Conservation (phyloP, 1,140 invertebrate genomes). For the Anoplophora glabripennis region DNA sequence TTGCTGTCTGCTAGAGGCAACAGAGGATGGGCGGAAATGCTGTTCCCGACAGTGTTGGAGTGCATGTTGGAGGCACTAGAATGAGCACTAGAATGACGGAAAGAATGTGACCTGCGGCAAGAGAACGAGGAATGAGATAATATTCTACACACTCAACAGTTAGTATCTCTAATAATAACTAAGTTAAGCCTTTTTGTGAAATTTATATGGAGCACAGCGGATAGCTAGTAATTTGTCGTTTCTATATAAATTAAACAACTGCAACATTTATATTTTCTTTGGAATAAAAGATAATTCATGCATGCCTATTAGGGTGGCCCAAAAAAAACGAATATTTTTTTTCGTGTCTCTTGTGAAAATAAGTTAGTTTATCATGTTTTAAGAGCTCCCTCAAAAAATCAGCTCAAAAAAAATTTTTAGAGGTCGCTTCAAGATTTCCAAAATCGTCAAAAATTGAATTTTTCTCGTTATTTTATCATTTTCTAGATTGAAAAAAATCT, state of each 20-base stretch:
- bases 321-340: no score
- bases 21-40: conserved; percentile 50
- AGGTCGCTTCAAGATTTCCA: no score
- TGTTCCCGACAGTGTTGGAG: conserved; percentile 48
- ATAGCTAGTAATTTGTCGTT: conserved; percentile 3
- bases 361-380: no score
- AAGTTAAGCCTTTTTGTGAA: conserved; percentile 24
- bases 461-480: no score
- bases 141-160: conserved; percentile 33
- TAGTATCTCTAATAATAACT: conserved; percentile 25
- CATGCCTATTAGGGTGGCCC: no score
- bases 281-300: no score
- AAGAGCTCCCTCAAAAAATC: no score
- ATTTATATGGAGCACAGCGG: conserved; percentile 34
- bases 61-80: conserved; percentile 48
- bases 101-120: conserved; percentile 50
- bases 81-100: conserved; percentile 49
- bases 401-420: no score
- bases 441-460: no score
- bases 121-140: conserved; percentile 47
- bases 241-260: conserved; percentile 5
- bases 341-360: no score
- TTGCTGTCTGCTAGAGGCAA: conserved; percentile 49
- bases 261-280: no score
- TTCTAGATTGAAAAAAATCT: no score